phyloP scores from a whole-genome alignment of 2,113 vertebrate species.

The Marcusenius ussheri region DNA sequence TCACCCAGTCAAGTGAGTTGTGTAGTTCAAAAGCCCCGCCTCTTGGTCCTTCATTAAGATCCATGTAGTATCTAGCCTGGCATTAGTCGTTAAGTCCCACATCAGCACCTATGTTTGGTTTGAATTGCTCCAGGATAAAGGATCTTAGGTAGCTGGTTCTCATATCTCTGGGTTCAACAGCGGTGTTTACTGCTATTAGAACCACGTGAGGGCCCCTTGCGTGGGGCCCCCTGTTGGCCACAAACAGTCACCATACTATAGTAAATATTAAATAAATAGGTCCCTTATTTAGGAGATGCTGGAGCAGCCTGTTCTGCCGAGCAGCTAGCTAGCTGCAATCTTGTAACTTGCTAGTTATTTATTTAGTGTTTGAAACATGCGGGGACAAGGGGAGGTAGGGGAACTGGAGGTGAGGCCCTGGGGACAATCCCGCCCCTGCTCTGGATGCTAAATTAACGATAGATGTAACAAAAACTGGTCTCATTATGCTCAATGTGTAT shows the following conservation, averaged over 20 bases:
- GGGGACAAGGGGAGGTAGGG: background rate
- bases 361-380: background rate
- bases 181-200: background rate
- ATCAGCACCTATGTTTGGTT: background rate
- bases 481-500: no score
- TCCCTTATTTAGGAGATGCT: background rate
- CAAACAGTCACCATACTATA: background rate
- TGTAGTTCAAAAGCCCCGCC: background rate
- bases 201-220: background rate
- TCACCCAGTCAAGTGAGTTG: slow-evolving; percentile 78
- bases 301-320: background rate
- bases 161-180: background rate
- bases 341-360: background rate
- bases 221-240: background rate
- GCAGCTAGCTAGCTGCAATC: background rate
- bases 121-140: background rate
- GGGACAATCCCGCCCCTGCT: background rate
- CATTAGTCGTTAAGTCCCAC: background rate
- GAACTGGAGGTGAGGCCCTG: background rate
- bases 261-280: background rate
- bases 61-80: background rate
- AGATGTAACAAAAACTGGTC: background rate
- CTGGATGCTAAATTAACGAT: background rate
- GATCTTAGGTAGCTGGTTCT: background rate
- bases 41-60: background rate